Evolutionary conservation across 2,888 invertebrate species (phyloP).

Genomic region (Cryptocephalus moraei): DNA sequence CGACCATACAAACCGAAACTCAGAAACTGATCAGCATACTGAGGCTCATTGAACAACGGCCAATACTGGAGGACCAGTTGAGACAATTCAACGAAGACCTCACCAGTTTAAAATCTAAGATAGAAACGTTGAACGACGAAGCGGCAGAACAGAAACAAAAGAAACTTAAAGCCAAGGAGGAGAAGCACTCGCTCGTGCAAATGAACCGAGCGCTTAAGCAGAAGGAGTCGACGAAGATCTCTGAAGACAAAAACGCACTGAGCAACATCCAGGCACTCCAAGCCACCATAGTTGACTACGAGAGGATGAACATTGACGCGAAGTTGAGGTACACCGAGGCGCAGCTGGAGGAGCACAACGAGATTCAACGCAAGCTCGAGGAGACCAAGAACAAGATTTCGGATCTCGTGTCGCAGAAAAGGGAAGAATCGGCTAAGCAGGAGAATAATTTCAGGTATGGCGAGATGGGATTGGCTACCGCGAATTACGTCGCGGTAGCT

Average conservation of each 20-base stretch:
- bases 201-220: constrained; percentile 36
- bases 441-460: constrained; percentile 30
- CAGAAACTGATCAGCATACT: constrained; percentile 61
- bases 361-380: constrained; percentile 20
- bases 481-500: too few species aligned
- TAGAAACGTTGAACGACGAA: constrained; percentile 25
- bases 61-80: constrained; percentile 39
- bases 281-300: constrained; percentile 46
- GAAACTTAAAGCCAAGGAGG: constrained; percentile 23
- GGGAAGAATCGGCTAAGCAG: constrained; percentile 49
- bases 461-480: too few species aligned
- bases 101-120: constrained; percentile 25
- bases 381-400: constrained; percentile 36
- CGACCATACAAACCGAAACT: constrained; percentile 52
- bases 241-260: constrained; percentile 11
- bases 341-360: constrained; percentile 35
- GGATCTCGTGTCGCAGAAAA: constrained; percentile 44
- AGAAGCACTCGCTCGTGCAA: constrained; percentile 14
- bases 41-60: constrained; percentile 44
- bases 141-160: constrained; percentile 20
- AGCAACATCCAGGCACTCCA: constrained; percentile 46
- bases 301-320: constrained; percentile 43
- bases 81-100: constrained; percentile 33
- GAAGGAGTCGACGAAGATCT: constrained; percentile 35
- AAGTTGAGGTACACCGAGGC: constrained; percentile 44